phyloP scores from a whole-genome alignment of 1,140 invertebrate species.

The Stegodyphus dumicola region DNA sequence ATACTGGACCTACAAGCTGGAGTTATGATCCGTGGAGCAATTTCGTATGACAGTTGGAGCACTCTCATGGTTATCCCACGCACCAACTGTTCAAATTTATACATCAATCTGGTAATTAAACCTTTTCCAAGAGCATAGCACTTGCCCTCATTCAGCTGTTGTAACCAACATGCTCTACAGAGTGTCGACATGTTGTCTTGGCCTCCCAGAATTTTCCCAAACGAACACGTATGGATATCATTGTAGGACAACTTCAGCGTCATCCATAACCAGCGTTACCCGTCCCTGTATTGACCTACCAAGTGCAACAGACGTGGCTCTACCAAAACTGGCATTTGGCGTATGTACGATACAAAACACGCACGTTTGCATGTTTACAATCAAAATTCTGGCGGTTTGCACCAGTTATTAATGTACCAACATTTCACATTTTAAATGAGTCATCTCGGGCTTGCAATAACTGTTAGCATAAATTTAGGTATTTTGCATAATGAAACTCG shows the following conservation, averaged over 20 bases:
- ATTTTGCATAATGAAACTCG: no score
- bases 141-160: background rate
- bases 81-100: background rate
- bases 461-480: no score
- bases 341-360: background rate
- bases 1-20: background rate
- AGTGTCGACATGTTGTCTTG: background rate
- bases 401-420: slow-evolving; percentile 1
- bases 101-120: background rate
- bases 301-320: slow-evolving; percentile 4
- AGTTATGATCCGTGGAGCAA: slow-evolving; percentile 7
- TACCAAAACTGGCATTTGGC: background rate
- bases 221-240: background rate
- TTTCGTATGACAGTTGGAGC: slow-evolving; percentile 17
- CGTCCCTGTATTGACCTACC: background rate
- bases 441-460: no score
- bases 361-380: background rate
- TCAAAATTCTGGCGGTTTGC: slow-evolving; percentile 1
- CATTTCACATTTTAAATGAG: background rate
- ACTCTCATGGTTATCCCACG: background rate
- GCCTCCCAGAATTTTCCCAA: background rate
- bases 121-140: background rate
- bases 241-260: background rate
- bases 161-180: background rate
- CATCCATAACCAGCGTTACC: background rate